Conservation (phyloP, 2,113 vertebrate species). For the Cricetomys ansorgei region DNA sequence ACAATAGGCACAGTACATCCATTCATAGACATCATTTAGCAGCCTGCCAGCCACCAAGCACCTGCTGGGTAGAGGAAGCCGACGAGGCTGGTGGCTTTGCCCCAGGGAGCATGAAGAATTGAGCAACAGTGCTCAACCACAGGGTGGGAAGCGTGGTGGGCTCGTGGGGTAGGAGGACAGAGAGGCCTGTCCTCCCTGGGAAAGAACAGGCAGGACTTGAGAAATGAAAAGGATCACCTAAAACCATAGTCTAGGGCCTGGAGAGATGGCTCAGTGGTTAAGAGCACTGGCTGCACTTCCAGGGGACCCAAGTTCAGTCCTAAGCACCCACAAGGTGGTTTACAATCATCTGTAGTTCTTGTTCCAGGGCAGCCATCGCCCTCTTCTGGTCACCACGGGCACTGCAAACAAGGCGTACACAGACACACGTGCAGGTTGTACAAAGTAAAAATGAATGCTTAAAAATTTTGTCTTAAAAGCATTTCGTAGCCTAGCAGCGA, state of each 20-base stretch:
- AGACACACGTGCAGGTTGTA: neutral
- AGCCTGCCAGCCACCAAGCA: neutral
- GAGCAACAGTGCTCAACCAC: rapidly evolving
- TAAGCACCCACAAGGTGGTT: neutral
- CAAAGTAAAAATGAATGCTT: neutral
- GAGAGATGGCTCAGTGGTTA: neutral
- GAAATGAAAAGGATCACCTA: neutral
- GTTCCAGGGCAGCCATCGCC: neutral
- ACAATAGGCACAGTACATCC: neutral
- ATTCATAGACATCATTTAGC: neutral
- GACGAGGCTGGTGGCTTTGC: neutral
- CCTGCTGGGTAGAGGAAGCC: neutral
- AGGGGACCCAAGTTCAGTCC: neutral
- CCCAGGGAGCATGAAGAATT: neutral
- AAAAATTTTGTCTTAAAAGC: neutral
- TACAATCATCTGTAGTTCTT: neutral
- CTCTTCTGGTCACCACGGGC: neutral
- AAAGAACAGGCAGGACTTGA: neutral
- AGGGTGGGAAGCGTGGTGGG: neutral
- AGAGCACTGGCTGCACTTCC: neutral
- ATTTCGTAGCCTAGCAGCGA: neutral
- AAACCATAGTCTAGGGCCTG: neutral
- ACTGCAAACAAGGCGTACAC: neutral
- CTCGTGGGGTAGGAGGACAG: too few species aligned
- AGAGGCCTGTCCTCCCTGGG: neutral